Base-by-base conservation (phyloP, 2,797 vertebrate species). In the Atherinosoma microstoma region DNA sequence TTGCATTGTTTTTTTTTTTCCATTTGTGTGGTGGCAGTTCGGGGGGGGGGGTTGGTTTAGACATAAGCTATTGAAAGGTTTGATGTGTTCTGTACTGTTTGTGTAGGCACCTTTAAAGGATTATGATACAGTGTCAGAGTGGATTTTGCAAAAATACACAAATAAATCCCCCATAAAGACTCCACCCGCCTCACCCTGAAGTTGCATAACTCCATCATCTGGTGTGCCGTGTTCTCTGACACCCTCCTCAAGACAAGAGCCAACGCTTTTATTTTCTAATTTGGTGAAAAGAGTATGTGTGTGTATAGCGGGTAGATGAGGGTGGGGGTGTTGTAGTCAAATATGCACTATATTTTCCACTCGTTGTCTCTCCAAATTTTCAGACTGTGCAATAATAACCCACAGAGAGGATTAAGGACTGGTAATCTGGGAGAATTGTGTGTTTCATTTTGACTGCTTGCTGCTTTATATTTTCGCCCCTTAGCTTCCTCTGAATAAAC, bases 351-450 rank as follows among this genome's bases (percentile, higher is more conserved):
- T 65, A 42, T 53, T 74, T 79, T 53, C 42, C 53, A 67, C 70
- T 76, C 45, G 62, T 78, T 85, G 84, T 85, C 82, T 79, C 60
- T 75, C 61, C 54, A 82, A 76, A 85, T 86, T 69, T 84, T 87
- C 76, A 72, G 73, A 86, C 79, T 73, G 76, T 62, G 47, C 76
- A 90, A 86, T 87, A 78, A 86, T 83, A 91, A 87, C 83, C 80
- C 71, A 83, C 65, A 83, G 80, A 87, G 73, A 76, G 87, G 86
- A 90, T 91, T 91, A 91, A 78, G 70, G 63, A 38, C 67, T 73
- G 64, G 62, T 82, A 86, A 90, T 90, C 87, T 89, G 75, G 40
- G 75, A 64, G 79, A 86, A 88, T 74, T 65, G 69, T 75, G 58
- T 72, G 73, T 86, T 86, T 64, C 58, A 75, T 86, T 86, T 85